phyloP scores from a whole-genome alignment of 2,113 vertebrate genomes.

The Actenoides lindsayi region DNA sequence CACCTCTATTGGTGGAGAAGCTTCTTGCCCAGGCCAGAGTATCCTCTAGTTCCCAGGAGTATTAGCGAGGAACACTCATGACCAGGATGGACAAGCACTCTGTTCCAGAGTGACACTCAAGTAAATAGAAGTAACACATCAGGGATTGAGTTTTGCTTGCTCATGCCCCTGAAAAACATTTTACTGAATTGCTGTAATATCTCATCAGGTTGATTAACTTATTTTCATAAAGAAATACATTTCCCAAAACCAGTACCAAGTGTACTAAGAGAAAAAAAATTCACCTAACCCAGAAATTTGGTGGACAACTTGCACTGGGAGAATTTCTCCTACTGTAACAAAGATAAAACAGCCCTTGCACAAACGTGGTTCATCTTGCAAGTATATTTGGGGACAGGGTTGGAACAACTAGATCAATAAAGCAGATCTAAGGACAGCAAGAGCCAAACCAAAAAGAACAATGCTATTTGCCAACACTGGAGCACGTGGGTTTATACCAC shows the following conservation, averaged over 20 bases:
- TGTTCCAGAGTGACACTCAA: neutral
- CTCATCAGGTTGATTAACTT: neutral
- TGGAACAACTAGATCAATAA: neutral
- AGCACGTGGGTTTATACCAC: rapidly evolving
- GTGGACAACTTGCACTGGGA: neutral
- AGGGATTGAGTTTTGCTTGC: neutral
- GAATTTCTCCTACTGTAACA: neutral
- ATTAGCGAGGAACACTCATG: neutral
- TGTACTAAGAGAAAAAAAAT: neutral
- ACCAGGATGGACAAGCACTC: neutral
- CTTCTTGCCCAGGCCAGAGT: neutral
- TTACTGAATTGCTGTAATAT: neutral
- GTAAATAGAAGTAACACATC: neutral
- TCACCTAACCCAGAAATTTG: neutral
- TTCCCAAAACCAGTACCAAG: neutral
- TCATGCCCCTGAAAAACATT: neutral
- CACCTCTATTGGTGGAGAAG: neutral
- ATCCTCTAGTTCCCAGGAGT: neutral
- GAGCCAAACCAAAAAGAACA: rapidly evolving
- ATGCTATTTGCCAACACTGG: rapidly evolving
- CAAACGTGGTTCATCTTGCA: neutral
- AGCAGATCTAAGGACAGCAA: neutral
- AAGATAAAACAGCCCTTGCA: neutral
- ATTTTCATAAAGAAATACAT: neutral
- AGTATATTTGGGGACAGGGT: neutral